Evolutionary conservation across 1,140 invertebrate species (phyloP).

Genomic region (Drepana arcuata): DNA sequence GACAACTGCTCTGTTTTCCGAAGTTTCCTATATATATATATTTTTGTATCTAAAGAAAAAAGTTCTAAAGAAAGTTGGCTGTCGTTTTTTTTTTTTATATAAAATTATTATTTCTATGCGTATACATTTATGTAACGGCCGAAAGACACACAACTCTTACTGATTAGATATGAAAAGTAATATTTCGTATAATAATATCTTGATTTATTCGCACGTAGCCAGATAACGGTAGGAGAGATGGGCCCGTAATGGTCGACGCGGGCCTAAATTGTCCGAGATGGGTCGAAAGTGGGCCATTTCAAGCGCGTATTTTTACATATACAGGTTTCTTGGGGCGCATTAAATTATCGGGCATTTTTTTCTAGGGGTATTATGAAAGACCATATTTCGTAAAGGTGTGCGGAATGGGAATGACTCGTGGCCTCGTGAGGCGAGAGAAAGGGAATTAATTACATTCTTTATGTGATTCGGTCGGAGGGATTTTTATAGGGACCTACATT

Average conservation of each 20-base stretch:
- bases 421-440: conserved; percentile 29
- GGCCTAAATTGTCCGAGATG: conserved; percentile 40
- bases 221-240: conserved; percentile 51
- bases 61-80: no score
- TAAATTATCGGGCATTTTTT: conserved; percentile 57
- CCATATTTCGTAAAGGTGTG: conserved; percentile 55
- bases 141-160: no score
- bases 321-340: conserved; percentile 41
- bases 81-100: neutral
- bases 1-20: no score
- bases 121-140: neutral
- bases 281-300: conserved; percentile 25
- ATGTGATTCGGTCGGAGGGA: conserved; percentile 16
- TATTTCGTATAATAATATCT: conserved; percentile 54
- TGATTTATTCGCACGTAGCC: conserved; percentile 46
- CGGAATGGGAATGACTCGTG: conserved; percentile 32
- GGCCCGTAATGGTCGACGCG: conserved; percentile 40
- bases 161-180: conserved; percentile 61
- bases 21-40: no score
- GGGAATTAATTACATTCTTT: conserved; percentile 45
- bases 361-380: conserved; percentile 42
- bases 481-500: conserved; percentile 22
- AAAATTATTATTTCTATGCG: conserved; percentile 27
- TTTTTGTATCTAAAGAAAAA: no score
- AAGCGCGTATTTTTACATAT: conserved; percentile 54